Evolutionary conservation across 1,140 invertebrate species (phyloP), one percentile per base, ranked within the genome.

Genomic region (Lithobius niger): DNA sequence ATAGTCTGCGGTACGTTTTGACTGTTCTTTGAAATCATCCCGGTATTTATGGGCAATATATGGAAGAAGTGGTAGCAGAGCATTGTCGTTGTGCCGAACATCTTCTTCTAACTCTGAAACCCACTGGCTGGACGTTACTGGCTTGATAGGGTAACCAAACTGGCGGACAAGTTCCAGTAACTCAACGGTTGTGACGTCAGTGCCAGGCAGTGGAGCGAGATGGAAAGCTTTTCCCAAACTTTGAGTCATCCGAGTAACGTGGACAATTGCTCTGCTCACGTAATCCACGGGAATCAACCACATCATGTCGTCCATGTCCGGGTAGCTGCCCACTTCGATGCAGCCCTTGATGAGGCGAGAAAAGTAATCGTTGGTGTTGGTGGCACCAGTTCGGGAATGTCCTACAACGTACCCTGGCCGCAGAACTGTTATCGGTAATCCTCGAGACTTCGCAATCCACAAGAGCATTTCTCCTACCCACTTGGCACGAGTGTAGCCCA

Each of bases 261-360:
- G 62, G 2, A 71, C 66, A 55, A 77, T 70, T 50, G 72, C 66
- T 56, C 68, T 63, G 31, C 71, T 66, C 10, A 71, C 66, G 64
- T 76, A 77, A 56, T 77, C 71, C 3, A 77, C 75, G 4, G 76
- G 75, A 3, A 76, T 77, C 62, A 77, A 65, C 58, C 77, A 76
- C 63, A 77, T 65, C 58, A 70, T 40, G 74, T 74, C 77, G 56
- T 72, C 65, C 0, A 75, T 59, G 52, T 73, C 66, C 53, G 76
- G 76, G n/a, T 71, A 69, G 21, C 64, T 44, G 1, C 67, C 65
- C 27, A 64, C 64, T 48, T 62, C 54, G 18, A 71, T 59, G 61
- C 72, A 72, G 10, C 68, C 69, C 57, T 74, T 65, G 1, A 77
- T 61, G 54, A 77, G 62, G 25, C 74, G 59, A 54, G 76, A 61